These are phyloP conservation scores for Schizothorax lantsangensis DNA, from an alignment of 2,797 vertebrate genomes.

Conservation along the genomic window DNA sequence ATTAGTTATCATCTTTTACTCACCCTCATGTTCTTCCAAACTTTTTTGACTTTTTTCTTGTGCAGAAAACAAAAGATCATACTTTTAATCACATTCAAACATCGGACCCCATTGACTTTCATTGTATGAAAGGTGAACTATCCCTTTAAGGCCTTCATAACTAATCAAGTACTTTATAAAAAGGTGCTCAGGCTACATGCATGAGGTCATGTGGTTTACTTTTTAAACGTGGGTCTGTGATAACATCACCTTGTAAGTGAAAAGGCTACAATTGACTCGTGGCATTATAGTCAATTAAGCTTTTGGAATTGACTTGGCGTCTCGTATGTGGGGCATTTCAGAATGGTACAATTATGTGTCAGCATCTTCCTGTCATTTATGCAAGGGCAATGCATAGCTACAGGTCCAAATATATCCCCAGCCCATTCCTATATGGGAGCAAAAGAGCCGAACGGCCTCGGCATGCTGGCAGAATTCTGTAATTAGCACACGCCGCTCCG, in stretches of 20 bases:
- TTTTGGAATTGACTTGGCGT: constrained; percentile 28
- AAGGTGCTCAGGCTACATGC: background rate
- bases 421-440: constrained; percentile 69
- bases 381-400: constrained; percentile 67
- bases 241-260: background rate
- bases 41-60: background rate
- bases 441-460: constrained; percentile 57
- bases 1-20: background rate
- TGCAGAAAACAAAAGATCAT: background rate
- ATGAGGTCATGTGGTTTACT: constrained; percentile 2
- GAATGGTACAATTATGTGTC: constrained; percentile 32
- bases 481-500: constrained; percentile 74
- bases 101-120: background rate
- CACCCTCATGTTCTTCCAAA: background rate
- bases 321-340: constrained; percentile 13
- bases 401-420: constrained; percentile 75
- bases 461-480: constrained; percentile 78
- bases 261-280: constrained; percentile 14
- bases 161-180: background rate
- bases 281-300: constrained; percentile 19
- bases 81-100: background rate
- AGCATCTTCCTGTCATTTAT: constrained; percentile 33
- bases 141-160: constrained; percentile 6
- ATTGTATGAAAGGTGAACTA: background rate
- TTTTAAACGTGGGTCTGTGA: background rate